These are phyloP conservation scores for Tiphia femorata DNA, from an alignment of 2,888 invertebrate genomes.

Conservation along the genomic window DNA sequence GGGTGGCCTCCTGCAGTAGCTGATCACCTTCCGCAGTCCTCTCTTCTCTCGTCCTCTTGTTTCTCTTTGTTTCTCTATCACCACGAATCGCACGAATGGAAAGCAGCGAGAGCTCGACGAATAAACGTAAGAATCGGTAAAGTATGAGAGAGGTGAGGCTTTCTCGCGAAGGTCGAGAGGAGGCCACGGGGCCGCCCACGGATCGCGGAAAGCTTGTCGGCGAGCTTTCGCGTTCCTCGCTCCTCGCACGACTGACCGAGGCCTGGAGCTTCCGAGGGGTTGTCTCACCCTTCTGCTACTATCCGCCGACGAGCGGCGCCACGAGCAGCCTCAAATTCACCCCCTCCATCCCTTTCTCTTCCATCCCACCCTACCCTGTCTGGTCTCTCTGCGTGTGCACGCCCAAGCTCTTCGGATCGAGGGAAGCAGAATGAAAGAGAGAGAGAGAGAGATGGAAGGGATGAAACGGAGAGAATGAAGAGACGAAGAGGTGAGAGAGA, in stretches of 20 bases:
- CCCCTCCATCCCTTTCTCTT: not conserved
- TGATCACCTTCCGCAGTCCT: not conserved
- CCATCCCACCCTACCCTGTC: not conserved
- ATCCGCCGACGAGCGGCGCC: not conserved
- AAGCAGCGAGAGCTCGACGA: not conserved
- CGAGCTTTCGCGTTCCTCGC: conserved; percentile 45
- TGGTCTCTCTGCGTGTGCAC: too few relatives aligned
- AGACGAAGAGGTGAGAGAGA: too few relatives aligned
- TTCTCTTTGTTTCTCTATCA: not conserved
- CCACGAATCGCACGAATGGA: not conserved
- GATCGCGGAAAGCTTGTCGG: too few relatives aligned
- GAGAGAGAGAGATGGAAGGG: too few relatives aligned
- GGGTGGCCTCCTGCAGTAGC: too few relatives aligned
- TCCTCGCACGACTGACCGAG: conserved; percentile 50
- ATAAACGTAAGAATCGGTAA: too few relatives aligned
- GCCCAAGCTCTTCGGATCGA: too few relatives aligned
- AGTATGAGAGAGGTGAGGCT: too few relatives aligned
- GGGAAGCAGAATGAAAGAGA: too few relatives aligned
- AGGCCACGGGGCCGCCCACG: too few relatives aligned
- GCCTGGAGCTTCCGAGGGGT: conserved; percentile 44
- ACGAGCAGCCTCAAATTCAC: not conserved
- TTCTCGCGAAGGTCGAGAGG: too few relatives aligned
- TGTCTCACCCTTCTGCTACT: conserved; percentile 18
- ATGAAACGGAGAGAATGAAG: too few relatives aligned
- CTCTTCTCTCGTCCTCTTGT: not conserved